phyloP scores from a whole-genome alignment of 2,113 vertebrate species.

The Petaurus breviceps region DNA sequence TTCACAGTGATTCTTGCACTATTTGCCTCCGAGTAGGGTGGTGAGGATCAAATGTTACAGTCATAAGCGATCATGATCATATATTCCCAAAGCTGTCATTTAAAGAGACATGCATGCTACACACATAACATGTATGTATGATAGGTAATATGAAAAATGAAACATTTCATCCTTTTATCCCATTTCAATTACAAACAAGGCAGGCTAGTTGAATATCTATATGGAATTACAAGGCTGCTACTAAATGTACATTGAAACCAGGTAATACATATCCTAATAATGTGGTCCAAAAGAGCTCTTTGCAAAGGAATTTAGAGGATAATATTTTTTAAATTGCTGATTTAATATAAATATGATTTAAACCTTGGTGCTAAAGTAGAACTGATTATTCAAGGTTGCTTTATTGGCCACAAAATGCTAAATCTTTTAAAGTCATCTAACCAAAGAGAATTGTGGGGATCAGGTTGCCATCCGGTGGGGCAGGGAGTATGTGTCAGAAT shows the following conservation, averaged over 20 bases:
- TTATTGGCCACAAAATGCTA: slow-evolving; percentile 53
- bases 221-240: slow-evolving; percentile 44
- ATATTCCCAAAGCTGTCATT: neutral
- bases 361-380: slow-evolving; percentile 26
- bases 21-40: neutral
- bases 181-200: neutral
- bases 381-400: slow-evolving; percentile 25
- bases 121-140: neutral
- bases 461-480: slow-evolving; percentile 33
- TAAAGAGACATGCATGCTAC: neutral
- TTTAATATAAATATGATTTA: slow-evolving; percentile 48
- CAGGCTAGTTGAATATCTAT: neutral
- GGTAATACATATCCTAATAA: neutral
- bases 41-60: neutral
- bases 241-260: neutral
- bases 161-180: neutral
- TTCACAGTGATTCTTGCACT: neutral
- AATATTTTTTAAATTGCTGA: neutral
- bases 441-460: neutral
- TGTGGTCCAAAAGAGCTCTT: slow-evolving; percentile 33
- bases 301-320: neutral
- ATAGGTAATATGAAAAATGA: neutral
- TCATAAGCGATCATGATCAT: neutral
- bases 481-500: slow-evolving; percentile 15
- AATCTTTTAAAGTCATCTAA: slow-evolving; percentile 48